Percentiles rank a stretch among this genome's conserved stretches.
Evolutionary conservation across 2,113 vertebrate genomes (phyloP).

Genomic region (Engystomops pustulosus): DNA sequence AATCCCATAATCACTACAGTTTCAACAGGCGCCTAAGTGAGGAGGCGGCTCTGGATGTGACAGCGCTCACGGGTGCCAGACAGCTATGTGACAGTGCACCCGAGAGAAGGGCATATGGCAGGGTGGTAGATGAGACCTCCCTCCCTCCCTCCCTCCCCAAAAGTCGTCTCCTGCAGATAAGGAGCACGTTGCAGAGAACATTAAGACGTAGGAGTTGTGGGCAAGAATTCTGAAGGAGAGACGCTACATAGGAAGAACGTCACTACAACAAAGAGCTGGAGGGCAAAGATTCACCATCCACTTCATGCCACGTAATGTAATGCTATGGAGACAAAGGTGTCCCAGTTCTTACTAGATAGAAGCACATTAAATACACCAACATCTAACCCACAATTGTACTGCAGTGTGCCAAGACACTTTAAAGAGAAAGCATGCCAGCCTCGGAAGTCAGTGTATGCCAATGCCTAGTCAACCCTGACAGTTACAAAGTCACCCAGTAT

Average conservation of each 20-base stretch:
- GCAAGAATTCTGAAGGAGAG: background rate
- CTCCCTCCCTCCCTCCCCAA: background rate
- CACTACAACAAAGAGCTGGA: background rate
- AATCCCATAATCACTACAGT: conserved; percentile 31
- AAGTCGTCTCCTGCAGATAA: background rate
- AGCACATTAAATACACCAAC: background rate
- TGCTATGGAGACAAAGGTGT: background rate
- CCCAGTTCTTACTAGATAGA: background rate
- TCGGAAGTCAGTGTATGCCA: background rate
- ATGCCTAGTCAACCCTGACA: background rate
- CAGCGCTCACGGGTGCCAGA: conserved; percentile 45
- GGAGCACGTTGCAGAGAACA: background rate
- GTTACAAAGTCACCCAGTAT: background rate
- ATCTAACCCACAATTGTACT: background rate
- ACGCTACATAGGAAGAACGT: background rate
- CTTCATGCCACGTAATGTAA: background rate
- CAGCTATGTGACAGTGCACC: conserved; percentile 52
- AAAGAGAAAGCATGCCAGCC: background rate
- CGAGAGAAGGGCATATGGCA: conserved; percentile 49
- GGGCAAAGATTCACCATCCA: background rate
- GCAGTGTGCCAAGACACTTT: background rate
- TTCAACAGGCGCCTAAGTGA: conserved; percentile 43
- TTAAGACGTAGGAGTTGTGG: background rate
- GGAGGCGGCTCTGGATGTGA: conserved; percentile 45
- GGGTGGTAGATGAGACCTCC: background rate